phyloP scores from a whole-genome alignment of 1,140 invertebrate genomes.

The Geopemphigus sp. region DNA sequence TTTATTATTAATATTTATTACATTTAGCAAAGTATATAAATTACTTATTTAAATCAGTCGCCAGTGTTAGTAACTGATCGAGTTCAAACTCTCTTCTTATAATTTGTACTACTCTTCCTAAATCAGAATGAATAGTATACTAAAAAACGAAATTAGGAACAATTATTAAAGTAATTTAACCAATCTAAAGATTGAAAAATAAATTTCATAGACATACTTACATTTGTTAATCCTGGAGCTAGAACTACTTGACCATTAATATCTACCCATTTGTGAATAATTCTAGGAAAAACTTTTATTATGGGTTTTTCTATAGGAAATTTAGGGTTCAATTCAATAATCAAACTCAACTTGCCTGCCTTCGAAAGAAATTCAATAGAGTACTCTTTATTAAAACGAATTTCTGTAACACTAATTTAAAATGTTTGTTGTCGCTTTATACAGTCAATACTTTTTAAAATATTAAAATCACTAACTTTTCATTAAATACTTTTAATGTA shows the following conservation, averaged over 20 bases:
- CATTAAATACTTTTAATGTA: conserved; percentile 70
- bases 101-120: conserved; percentile 73
- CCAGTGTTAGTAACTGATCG: conserved; percentile 59
- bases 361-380: conserved; percentile 66
- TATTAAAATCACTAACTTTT: conserved; percentile 57
- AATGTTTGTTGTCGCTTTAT: background rate
- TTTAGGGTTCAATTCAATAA: conserved; percentile 64
- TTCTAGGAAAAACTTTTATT: conserved; percentile 65
- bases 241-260: conserved; percentile 64
- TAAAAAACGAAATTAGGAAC: conserved; percentile 54
- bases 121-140: conserved; percentile 73
- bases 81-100: conserved; percentile 74
- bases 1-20: background rate
- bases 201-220: conserved; percentile 55
- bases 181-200: too few relatives aligned
- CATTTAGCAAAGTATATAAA: background rate
- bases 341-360: conserved; percentile 63
- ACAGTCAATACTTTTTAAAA: background rate
- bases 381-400: conserved; percentile 69
- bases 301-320: conserved; percentile 74
- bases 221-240: conserved; percentile 71
- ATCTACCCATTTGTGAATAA: conserved; percentile 69
- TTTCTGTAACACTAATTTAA: conserved; percentile 64
- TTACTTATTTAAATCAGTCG: conserved; percentile 53
- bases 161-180: background rate